These are phyloP conservation scores for Eupithecia subfuscata DNA, from an alignment of 2,888 invertebrate species.

Conservation along the genomic window DNA sequence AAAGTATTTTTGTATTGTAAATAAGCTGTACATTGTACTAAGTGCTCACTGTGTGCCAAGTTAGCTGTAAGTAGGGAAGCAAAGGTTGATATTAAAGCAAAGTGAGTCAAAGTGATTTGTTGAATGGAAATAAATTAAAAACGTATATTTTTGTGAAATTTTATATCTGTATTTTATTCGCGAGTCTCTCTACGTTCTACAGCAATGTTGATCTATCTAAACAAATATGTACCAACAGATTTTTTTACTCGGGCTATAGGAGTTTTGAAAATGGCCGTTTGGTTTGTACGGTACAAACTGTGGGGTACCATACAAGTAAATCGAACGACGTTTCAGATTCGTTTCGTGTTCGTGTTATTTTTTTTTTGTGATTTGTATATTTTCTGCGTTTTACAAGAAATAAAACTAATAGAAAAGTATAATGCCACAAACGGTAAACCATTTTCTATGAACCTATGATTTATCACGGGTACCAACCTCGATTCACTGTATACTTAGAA, in stretches of 20 bases:
- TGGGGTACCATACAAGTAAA: too few relatives aligned
- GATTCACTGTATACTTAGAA: neutral
- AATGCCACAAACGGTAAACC: neutral
- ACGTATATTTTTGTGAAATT: constrained; percentile 62
- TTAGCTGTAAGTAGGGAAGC: constrained; percentile 69
- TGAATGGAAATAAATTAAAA: constrained; percentile 60
- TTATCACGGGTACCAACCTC: neutral
- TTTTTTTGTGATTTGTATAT: too few relatives aligned
- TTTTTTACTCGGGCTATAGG: neutral
- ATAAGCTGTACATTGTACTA: constrained; percentile 62
- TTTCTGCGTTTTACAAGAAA: too few relatives aligned
- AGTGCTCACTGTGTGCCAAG: constrained; percentile 81
- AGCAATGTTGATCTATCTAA: neutral
- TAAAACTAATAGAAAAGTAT: neutral
- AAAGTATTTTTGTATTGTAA: constrained; percentile 50
- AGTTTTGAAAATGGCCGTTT: neutral
- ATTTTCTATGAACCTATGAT: neutral
- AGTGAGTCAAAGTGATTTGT: constrained; percentile 71
- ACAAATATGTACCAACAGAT: neutral
- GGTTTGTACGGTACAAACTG: too few relatives aligned
- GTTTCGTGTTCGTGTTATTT: too few relatives aligned
- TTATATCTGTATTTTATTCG: constrained; percentile 34
- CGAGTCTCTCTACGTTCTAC: neutral
- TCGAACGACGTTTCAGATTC: too few relatives aligned
- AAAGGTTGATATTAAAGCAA: constrained; percentile 51